Evolutionary conservation across 2,113 vertebrate species (phyloP), one percentile per base, ranked within the genome.

Genomic region (Gracilinanus agilis): DNA sequence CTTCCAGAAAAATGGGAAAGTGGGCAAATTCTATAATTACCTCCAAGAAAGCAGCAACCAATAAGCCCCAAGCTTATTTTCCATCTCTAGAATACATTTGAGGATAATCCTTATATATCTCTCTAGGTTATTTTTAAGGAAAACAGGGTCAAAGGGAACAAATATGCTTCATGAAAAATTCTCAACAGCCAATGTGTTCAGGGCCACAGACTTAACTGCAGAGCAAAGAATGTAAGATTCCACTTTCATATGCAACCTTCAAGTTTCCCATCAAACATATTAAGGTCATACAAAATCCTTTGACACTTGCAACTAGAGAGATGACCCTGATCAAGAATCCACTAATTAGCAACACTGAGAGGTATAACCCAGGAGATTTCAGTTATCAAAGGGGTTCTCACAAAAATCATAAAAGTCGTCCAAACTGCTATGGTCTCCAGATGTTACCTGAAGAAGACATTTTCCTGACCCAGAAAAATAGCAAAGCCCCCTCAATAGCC

Each of bases 361-460:
- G 19, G 67, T n/a, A 40, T 19, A 83, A 83, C 21, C 2, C n/a
- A 19, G 67, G 19, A 83, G 67, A 83, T n/a, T 49, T 21, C n/a
- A 40, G 21, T 83, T 83, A 83, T 83, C 67, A 83, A 40, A 83
- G 4, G n/a, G n/a, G 34, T 40, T 83, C n/a, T 83, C 67, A 23
- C 5, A 16, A 83, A 1, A 9, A 6, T 21, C n/a, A 2, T 0
- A 83, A n/a, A n/a, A n/a, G n/a, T n/a, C n/a, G n/a, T n/a, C n/a
- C n/a, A n/a, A n/a, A n/a, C n/a, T n/a, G 67, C 40, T 1, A 83
- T 34, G n/a, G 67, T 40, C 19, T 40, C n/a, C 16, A 83, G 16
- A 83, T 83, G n/a, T 83, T 40, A 83, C 19, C 0, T 40, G n/a
- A 16, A 83, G 19, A 40, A 25, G n/a, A 23, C 16, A n/a, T 19